A percentile compares a stretch with the other conserved stretches of the same genome.
These are phyloP conservation scores for Cranoglanis bouderius DNA, from an alignment of 2,113 vertebrate species.

Conservation along the genomic window DNA sequence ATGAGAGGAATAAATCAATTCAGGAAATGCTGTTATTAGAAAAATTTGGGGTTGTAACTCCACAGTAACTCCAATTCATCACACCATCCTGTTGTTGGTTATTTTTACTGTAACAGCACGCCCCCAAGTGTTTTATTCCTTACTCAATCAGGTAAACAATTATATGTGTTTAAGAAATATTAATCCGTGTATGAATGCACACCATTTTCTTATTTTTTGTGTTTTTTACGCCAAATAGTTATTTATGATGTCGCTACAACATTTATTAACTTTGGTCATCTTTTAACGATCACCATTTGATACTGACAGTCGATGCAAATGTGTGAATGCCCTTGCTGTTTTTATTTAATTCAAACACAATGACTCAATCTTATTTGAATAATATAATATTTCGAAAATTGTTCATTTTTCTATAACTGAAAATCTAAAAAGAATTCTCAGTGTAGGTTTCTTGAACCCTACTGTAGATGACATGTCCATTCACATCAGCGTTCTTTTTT, in stretches of 20 bases:
- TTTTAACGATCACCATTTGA: neutral
- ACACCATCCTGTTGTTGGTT: neutral
- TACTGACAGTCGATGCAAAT: neutral
- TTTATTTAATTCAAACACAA: neutral
- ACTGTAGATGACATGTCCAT: neutral
- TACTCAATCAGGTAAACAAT: neutral
- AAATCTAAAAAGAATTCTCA: neutral
- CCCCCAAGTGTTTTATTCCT: neutral
- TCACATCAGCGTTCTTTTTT: conserved; percentile 9
- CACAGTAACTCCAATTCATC: neutral
- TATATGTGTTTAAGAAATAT: neutral
- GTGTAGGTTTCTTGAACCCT: neutral
- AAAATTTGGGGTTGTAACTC: neutral
- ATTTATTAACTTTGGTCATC: neutral
- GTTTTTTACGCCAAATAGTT: neutral
- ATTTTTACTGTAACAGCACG: neutral
- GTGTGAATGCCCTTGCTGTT: neutral
- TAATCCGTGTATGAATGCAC: neutral
- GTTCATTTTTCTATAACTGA: neutral
- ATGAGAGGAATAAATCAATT: neutral
- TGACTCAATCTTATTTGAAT: neutral
- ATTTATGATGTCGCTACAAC: neutral
- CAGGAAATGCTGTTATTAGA: neutral
- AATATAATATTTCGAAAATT: neutral
- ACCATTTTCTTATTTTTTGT: neutral